Percentiles rank a stretch among this genome's conserved stretches.
Evolutionary conservation across 1,140 invertebrate species (phyloP).

Genomic region (Psix sp.): DNA sequence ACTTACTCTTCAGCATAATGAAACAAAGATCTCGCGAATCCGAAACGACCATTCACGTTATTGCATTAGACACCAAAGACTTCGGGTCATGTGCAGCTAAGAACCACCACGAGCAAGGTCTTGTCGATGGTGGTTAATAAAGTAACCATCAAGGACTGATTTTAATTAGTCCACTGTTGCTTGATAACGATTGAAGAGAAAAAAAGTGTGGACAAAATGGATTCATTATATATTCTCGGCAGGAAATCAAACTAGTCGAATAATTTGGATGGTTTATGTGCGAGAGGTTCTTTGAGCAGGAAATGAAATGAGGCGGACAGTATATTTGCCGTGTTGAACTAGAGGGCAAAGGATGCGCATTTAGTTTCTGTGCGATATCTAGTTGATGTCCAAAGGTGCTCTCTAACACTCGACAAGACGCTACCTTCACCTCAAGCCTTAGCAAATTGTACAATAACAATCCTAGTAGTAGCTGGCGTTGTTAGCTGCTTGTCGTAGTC

Average conservation of each 20-base stretch:
- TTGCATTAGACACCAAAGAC: conserved; percentile 69
- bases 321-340: conserved; percentile 63
- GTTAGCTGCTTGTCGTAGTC: conserved; percentile 64
- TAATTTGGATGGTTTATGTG: too few relatives aligned
- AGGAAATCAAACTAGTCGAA: too few relatives aligned
- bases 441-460: conserved; percentile 79
- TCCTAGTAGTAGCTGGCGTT: conserved; percentile 71
- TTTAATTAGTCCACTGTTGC: conserved; percentile 29
- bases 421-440: conserved; percentile 68
- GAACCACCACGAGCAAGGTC: conserved; percentile 62
- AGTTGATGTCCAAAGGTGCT: conserved; percentile 77
- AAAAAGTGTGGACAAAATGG: too few relatives aligned
- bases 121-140: conserved; percentile 74
- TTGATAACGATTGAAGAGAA: too few relatives aligned
- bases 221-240: too few relatives aligned
- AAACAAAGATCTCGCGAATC: conserved; percentile 41
- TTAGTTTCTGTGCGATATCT: conserved; percentile 69
- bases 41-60: conserved; percentile 53
- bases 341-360: conserved; percentile 52
- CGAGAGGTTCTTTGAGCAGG: conserved; percentile 35
- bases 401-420: conserved; percentile 68
- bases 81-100: conserved; percentile 58
- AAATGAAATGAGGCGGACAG: conserved; percentile 63
- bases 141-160: conserved; percentile 69
- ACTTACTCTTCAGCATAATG: conserved; percentile 22